A percentile compares a stretch with the other conserved stretches of the same genome.
These are phyloP conservation scores for Notolepis coatsorum DNA, from an alignment of 2,797 vertebrate genomes.

Conservation along the genomic window DNA sequence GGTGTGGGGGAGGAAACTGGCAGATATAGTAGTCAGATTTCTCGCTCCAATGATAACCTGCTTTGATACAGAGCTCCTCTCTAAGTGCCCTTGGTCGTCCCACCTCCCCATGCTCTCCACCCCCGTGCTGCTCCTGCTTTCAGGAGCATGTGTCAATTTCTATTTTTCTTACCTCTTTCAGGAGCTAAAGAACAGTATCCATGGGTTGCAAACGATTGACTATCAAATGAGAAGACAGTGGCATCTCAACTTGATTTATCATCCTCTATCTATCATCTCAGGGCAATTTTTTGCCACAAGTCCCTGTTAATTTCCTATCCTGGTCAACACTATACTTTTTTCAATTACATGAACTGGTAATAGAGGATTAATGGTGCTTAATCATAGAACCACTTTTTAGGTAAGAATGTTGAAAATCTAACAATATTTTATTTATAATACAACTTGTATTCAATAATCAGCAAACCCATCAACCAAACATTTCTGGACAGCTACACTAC, in stretches of 20 bases:
- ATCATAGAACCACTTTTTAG: too few relatives aligned
- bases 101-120: conserved; percentile 37
- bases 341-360: too few relatives aligned
- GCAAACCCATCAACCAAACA: too few relatives aligned
- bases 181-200: conserved; percentile 23
- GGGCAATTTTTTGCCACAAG: too few relatives aligned
- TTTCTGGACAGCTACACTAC: too few relatives aligned
- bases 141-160: conserved; percentile 36
- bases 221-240: conserved; percentile 46
- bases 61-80: conserved; percentile 48
- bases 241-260: conserved; percentile 8
- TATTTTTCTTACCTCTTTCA: conserved; percentile 14
- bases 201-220: conserved; percentile 40
- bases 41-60: conserved; percentile 73
- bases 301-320: too few relatives aligned
- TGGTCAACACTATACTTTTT: too few relatives aligned
- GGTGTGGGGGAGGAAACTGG: conserved; percentile 61
- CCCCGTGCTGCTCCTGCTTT: conserved; percentile 36
- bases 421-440: too few relatives aligned
- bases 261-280: too few relatives aligned
- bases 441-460: too few relatives aligned
- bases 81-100: conserved; percentile 73
- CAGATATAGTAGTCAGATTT: conserved; percentile 71
- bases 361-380: too few relatives aligned
- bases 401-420: too few relatives aligned